Base-by-base conservation (phyloP, 2,888 invertebrate species). In the Exephanes ischioxanthus region DNA sequence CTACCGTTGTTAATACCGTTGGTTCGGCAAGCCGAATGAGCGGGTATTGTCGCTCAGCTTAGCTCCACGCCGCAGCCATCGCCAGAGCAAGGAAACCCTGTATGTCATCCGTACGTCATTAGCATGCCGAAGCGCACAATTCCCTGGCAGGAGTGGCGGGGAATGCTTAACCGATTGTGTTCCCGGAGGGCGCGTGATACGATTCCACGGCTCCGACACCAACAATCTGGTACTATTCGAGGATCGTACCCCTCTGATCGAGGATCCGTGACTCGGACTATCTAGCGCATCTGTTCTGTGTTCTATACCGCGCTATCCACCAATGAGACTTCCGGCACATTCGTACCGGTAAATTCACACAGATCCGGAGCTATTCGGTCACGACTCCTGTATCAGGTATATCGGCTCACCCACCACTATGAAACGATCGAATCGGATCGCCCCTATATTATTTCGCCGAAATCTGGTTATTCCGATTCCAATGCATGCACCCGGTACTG, bases 31-130 rank as follows among this genome's bases (percentile, higher is more conserved):
- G 72, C 33, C 14, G 45, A 14, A 41, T 37, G 19, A 45, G 26
- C 55, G 45, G 22, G 48, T n/a, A 68, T 80, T 66, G 48, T 77
- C 51, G 58, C 67, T 9, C 26, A 19, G 55, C 48, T 71, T 48
- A 55, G 71, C 58, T 48, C 58, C 45, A 33, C 37, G 14, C 37
- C 30, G 14, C 45, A 16, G 45, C 51, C 76, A 61, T 37, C 53
- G 19, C 16, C 37, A 26, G 58, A 72, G 66, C 67, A 30, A 48
- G 58, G 77, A 76, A 84, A 77, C 66, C 84, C 67, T 55, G 72
- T 84, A 84, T 81, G 84, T 86, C 80, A 87, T 84, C 86, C 70
- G 78, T 78, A 58, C 78, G 75, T 83, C 82, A 86, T 87, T 87
- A 84, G 87, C 86, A 84, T 83, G 71, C 80, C 80, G 61, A 72